phyloP scores from a whole-genome alignment of 2,113 vertebrate genomes.

The Gulo gulo region DNA sequence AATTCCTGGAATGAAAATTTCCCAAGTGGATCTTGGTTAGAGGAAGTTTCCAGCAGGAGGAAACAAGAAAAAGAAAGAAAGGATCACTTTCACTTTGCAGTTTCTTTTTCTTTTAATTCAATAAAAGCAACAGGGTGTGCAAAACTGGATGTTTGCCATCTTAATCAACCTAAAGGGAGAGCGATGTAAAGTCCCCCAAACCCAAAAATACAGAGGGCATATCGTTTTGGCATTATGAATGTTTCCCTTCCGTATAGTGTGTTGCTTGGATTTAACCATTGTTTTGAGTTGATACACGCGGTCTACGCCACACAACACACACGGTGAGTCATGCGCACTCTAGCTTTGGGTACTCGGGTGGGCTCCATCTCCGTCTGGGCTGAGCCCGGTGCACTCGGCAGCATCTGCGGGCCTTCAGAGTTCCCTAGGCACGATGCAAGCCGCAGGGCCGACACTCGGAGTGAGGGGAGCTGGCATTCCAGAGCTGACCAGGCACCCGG shows the following conservation, averaged over 20 bases:
- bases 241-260: accelerated
- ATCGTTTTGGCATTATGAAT: background rate
- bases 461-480: accelerated
- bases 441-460: background rate
- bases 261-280: background rate
- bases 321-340: accelerated
- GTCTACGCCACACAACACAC: accelerated
- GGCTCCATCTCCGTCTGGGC: accelerated
- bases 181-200: background rate
- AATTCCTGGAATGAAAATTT: slow-evolving; percentile 54
- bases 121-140: slow-evolving; percentile 7
- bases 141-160: background rate
- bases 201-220: background rate
- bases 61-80: background rate
- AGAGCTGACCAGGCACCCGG: accelerated
- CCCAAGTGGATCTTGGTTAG: slow-evolving; percentile 56
- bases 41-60: slow-evolving; percentile 48
- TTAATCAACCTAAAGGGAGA: background rate
- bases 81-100: background rate
- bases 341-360: accelerated
- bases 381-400: accelerated
- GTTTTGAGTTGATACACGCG: accelerated
- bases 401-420: accelerated
- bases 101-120: slow-evolving; percentile 56
- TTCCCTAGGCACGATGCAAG: accelerated